Evolutionary conservation across 1,140 invertebrate genomes (phyloP).

Genomic region (Anagrus nilaparvatae): DNA sequence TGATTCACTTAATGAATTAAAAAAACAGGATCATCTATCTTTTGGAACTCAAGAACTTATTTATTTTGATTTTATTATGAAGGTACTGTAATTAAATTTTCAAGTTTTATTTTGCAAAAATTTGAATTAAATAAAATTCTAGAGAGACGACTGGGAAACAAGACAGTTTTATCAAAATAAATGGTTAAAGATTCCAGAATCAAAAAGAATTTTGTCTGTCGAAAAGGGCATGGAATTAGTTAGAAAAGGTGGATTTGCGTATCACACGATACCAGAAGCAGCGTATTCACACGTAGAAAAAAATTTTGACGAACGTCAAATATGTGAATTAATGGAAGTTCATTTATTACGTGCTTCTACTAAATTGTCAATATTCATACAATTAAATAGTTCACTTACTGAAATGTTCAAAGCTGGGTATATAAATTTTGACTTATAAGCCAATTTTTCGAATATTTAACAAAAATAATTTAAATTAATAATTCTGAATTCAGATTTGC

Average conservation of each 20-base stretch:
- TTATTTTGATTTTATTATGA: too few relatives aligned
- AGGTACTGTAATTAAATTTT: too few relatives aligned
- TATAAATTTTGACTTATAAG: too few relatives aligned
- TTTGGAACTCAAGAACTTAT: too few relatives aligned
- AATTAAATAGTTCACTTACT: slow-evolving; percentile 9
- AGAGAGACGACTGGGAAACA: slow-evolving; percentile 13
- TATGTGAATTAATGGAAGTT: slow-evolving; percentile 14
- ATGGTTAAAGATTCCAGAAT: slow-evolving; percentile 11
- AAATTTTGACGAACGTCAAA: slow-evolving; percentile 9
- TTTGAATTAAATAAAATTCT: too few relatives aligned
- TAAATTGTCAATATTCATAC: slow-evolving; percentile 6
- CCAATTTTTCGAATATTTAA: too few relatives aligned
- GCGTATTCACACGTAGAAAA: slow-evolving; percentile 11
- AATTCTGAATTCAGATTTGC: too few relatives aligned
- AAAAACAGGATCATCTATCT: too few relatives aligned
- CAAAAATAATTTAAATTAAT: too few relatives aligned
- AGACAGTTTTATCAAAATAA: slow-evolving; percentile 11
- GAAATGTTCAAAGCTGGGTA: slow-evolving; percentile 16
- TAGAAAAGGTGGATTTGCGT: slow-evolving; percentile 8
- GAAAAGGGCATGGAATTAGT: slow-evolving; percentile 10
- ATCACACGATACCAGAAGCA: slow-evolving; percentile 11
- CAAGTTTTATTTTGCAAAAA: too few relatives aligned
- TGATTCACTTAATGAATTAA: slow-evolving; percentile 29
- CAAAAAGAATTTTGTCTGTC: slow-evolving; percentile 3
- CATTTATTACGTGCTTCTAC: slow-evolving; percentile 9